Conservation (phyloP, 2,113 vertebrate species). For the Phoxinus phoxinus region DNA sequence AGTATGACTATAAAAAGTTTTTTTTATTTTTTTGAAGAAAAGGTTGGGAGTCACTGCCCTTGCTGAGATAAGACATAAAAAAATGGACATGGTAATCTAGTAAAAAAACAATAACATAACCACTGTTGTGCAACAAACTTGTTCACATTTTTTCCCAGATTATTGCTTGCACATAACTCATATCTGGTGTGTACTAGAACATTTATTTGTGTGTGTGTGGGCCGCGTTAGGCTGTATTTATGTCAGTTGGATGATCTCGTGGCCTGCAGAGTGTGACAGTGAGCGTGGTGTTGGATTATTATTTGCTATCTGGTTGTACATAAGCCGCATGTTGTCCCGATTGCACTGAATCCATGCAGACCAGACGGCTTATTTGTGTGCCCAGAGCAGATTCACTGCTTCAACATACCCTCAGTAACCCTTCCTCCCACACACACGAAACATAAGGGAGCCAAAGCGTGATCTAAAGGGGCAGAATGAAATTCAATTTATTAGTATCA, state of each 20-base stretch:
- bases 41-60: background rate
- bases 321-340: conserved; percentile 18
- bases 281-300: conserved; percentile 17
- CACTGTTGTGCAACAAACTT: background rate
- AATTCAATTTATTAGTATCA: conserved; percentile 22
- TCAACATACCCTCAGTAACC: conserved; percentile 17
- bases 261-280: conserved; percentile 31
- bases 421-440: background rate
- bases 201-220: background rate
- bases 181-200: background rate
- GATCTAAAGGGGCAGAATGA: background rate
- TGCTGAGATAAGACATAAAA: background rate
- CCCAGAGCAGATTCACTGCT: conserved; percentile 33
- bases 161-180: conserved; percentile 1
- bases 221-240: conserved; percentile 4
- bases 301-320: conserved; percentile 23
- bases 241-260: conserved; percentile 24
- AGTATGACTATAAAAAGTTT: background rate
- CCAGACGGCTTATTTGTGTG: conserved; percentile 27
- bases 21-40: too few species aligned
- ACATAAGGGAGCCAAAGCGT: background rate
- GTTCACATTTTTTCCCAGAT: background rate
- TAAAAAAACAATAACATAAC: background rate
- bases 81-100: background rate
- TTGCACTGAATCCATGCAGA: conserved; percentile 28